Percentiles rank a stretch among this genome's conserved stretches.
Evolutionary conservation across 1,140 invertebrate species (phyloP).

Genomic region (Liolophura sinensis): DNA sequence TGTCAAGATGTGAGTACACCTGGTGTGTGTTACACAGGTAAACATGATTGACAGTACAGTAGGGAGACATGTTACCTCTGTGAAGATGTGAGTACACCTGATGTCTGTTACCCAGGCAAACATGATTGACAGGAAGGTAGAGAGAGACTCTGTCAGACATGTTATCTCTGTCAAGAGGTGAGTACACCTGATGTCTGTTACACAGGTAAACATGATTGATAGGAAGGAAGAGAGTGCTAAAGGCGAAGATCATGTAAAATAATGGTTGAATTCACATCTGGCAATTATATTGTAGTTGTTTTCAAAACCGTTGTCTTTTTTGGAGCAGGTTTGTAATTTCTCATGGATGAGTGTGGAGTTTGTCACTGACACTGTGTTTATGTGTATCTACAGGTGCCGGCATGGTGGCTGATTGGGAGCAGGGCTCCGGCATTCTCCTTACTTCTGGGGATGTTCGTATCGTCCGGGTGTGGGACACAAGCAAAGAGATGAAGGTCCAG

Average conservation of each 20-base stretch:
- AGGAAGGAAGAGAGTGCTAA: too few species aligned
- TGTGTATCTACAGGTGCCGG: slow-evolving; percentile 60
- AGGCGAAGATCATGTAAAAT: too few species aligned
- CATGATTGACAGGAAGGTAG: too few species aligned
- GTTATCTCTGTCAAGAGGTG: slow-evolving; percentile 58
- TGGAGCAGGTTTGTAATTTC: too few species aligned
- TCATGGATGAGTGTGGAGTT: too few species aligned
- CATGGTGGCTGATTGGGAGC: slow-evolving; percentile 79
- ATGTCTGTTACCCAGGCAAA: too few species aligned
- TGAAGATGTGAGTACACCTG: slow-evolving; percentile 44
- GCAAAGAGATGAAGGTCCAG: slow-evolving; percentile 74
- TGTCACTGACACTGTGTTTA: not conserved
- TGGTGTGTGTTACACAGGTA: too few species aligned
- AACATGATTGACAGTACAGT: too few species aligned
- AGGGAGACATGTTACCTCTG: slow-evolving; percentile 67
- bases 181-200: not conserved
- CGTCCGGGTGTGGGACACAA: slow-evolving; percentile 84
- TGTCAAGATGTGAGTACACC: slow-evolving; percentile 47
- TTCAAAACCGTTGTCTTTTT: too few species aligned
- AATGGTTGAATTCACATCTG: too few species aligned
- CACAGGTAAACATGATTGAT: too few species aligned
- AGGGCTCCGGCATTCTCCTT: slow-evolving; percentile 69
- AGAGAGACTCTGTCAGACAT: slow-evolving; percentile 77
- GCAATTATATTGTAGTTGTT: too few species aligned
- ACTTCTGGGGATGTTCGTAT: slow-evolving; percentile 72